phyloP scores from a whole-genome alignment of 1,140 invertebrate species.

The Microvelia longipes region DNA sequence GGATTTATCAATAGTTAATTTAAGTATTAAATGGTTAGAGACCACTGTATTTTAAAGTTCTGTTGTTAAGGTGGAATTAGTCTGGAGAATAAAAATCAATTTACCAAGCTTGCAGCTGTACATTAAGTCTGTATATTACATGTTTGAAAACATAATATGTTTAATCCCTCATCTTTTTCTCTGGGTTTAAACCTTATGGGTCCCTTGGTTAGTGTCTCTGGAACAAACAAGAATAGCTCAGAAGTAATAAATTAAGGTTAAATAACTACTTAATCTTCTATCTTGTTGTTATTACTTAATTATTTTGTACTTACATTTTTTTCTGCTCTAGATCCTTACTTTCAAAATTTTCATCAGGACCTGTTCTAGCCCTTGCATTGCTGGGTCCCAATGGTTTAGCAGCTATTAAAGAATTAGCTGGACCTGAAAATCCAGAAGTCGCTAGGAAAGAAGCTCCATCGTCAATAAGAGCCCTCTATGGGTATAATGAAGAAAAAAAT shows the following conservation, averaged over 20 bases:
- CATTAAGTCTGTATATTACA: too few species aligned
- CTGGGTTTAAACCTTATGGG: too few species aligned
- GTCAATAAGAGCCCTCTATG: constrained; percentile 53
- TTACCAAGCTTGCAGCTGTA: too few species aligned
- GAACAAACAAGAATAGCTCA: too few species aligned
- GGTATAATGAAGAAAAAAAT: constrained; percentile 51
- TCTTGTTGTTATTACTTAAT: too few species aligned
- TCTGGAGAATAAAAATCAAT: too few species aligned
- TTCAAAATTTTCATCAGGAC: constrained; percentile 52
- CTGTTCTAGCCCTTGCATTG: constrained; percentile 55
- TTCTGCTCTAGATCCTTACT: constrained; percentile 29
- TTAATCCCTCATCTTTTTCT: too few species aligned
- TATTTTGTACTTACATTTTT: too few species aligned
- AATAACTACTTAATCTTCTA: too few species aligned
- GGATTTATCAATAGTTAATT: neutral
- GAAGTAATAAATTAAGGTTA: too few species aligned
- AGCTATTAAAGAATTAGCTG: constrained; percentile 43
- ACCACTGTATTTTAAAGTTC: neutral
- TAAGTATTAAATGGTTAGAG: neutral
- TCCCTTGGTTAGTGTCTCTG: too few species aligned
- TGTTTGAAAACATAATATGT: too few species aligned
- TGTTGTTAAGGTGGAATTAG: neutral
- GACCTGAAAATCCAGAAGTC: constrained; percentile 46
- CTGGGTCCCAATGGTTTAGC: constrained; percentile 52
- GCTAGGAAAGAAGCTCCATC: constrained; percentile 40